These are phyloP conservation scores for Lophura swinhoii DNA, from an alignment of 2,797 vertebrate species.

Conservation along the genomic window DNA sequence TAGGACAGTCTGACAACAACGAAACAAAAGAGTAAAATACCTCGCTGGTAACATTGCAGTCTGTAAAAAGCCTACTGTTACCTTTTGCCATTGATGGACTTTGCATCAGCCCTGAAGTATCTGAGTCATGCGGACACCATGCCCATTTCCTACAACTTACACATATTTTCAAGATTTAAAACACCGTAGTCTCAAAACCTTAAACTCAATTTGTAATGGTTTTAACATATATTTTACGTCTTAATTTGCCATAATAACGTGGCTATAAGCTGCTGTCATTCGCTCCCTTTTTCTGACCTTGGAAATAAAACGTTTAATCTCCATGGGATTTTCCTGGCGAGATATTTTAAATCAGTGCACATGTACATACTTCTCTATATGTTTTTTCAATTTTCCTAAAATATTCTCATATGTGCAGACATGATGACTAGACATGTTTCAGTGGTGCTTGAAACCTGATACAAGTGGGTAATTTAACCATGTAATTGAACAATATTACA, in stretches of 20 bases:
- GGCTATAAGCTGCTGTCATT: constrained; percentile 63
- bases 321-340: constrained; percentile 65
- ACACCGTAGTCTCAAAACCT: not conserved
- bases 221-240: constrained; percentile 64
- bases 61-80: not conserved
- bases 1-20: not conserved
- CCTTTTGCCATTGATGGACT: constrained; percentile 7
- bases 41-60: not conserved
- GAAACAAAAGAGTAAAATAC: constrained; percentile 8
- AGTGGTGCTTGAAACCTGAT: constrained; percentile 61
- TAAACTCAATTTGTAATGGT: constrained; percentile 35
- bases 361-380: constrained; percentile 44
- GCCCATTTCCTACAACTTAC: constrained; percentile 60
- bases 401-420: constrained; percentile 73
- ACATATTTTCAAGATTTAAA: constrained; percentile 32
- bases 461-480: constrained; percentile 53
- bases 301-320: constrained; percentile 64
- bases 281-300: constrained; percentile 63
- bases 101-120: constrained; percentile 38
- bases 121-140: constrained; percentile 34
- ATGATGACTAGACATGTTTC: constrained; percentile 72
- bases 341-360: constrained; percentile 49
- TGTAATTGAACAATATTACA: constrained; percentile 61
- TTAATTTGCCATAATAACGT: constrained; percentile 59
- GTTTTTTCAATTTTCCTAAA: constrained; percentile 70